Evolutionary conservation across 30 jellyfish, hydroid and myxozoan species (phyloP).

Genomic region (Clytia hemisphaerica): DNA sequence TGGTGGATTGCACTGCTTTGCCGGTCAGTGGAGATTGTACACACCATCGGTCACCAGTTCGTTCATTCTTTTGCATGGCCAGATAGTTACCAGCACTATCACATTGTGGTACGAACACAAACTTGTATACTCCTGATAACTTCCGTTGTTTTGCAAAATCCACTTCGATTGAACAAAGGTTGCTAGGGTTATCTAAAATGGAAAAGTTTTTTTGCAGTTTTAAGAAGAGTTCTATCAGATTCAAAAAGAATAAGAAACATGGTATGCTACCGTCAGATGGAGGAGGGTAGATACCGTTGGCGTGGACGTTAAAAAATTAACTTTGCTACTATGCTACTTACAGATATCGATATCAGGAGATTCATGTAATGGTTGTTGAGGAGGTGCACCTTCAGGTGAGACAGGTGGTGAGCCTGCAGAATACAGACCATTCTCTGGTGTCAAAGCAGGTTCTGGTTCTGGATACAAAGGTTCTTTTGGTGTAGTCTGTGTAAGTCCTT

Average conservation of each 20-base stretch:
- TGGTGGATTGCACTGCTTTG: background rate
- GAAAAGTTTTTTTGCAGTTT: no score
- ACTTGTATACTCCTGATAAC: background rate
- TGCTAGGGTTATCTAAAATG: conserved; percentile 7
- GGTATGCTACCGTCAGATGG: background rate
- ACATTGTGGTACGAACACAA: conserved; percentile 31
- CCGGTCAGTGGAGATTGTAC: conserved; percentile 27
- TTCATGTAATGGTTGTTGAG: background rate
- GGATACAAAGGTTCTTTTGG: no score
- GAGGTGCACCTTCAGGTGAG: background rate
- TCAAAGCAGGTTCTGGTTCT: no score
- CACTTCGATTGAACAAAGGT: conserved; percentile 17
- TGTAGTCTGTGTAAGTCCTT: no score
- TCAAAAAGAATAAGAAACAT: background rate
- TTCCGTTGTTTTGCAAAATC: conserved; percentile 29
- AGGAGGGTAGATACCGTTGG: no score
- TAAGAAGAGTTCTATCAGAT: background rate
- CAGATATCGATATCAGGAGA: conserved; percentile 1
- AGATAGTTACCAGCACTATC: conserved; percentile 14
- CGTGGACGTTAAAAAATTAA: background rate
- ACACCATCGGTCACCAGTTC: conserved; percentile 35
- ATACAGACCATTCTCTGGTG: no score
- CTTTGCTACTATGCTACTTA: background rate
- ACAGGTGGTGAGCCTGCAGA: no score
- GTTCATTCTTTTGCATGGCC: conserved; percentile 15